These are phyloP conservation scores for Coleophora deauratella DNA, from an alignment of 2,888 invertebrate genomes.

Conservation along the genomic window DNA sequence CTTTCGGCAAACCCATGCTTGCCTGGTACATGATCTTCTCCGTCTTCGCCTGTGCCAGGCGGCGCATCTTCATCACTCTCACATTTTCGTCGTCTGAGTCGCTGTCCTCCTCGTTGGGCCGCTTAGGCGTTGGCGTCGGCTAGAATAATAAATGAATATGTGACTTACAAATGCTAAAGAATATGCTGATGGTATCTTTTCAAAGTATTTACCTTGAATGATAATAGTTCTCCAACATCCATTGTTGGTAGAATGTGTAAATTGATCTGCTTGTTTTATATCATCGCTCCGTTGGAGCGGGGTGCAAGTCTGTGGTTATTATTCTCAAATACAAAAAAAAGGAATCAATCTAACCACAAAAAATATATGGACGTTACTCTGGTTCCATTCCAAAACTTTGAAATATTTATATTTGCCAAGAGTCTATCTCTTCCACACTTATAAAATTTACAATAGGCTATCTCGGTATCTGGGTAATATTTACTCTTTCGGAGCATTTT, in stretches of 20 bases:
- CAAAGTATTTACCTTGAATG: slow-evolving; percentile 53
- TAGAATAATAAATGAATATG: slow-evolving; percentile 35
- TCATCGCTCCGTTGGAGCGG: no score
- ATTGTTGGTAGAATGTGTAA: slow-evolving; percentile 25
- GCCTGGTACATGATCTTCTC: slow-evolving; percentile 42
- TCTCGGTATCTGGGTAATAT: no score
- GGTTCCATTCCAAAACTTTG: no score
- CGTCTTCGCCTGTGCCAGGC: slow-evolving; percentile 69
- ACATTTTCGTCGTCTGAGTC: slow-evolving; percentile 78
- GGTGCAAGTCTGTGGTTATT: no score
- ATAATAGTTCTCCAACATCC: slow-evolving; percentile 67
- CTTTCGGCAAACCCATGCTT: slow-evolving; percentile 71
- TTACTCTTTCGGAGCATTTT: no score
- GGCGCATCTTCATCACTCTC: slow-evolving; percentile 76
- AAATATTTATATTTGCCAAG: no score
- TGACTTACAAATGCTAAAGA: neutral
- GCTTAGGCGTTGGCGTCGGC: slow-evolving; percentile 89
- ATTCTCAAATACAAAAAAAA: no score
- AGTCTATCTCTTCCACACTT: no score
- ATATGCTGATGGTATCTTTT: neutral
- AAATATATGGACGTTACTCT: no score
- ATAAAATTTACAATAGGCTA: no score
- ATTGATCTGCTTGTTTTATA: no score
- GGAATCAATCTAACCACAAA: no score
- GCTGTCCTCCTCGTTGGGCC: slow-evolving; percentile 79